These are phyloP conservation scores for Cricetomys ansorgei DNA, from an alignment of 2,113 vertebrate genomes.

Conservation along the genomic window DNA sequence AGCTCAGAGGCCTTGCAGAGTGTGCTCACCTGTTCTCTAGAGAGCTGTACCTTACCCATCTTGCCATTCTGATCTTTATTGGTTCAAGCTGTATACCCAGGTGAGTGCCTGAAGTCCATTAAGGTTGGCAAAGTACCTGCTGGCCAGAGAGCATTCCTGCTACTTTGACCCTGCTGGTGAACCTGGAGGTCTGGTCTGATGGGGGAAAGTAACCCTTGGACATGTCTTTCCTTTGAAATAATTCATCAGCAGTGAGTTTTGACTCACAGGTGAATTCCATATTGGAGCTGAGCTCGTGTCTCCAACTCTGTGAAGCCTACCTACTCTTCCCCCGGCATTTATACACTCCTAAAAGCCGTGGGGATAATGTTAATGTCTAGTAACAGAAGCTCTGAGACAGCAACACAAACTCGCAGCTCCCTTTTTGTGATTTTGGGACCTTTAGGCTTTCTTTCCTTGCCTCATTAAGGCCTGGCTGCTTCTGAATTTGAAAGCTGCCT, in stretches of 20 bases:
- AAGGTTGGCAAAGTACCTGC: constrained; percentile 79
- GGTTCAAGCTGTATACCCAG: constrained; percentile 67
- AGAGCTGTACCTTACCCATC: constrained; percentile 38
- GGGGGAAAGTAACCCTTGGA: constrained; percentile 76
- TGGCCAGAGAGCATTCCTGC: constrained; percentile 75
- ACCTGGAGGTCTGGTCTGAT: constrained; percentile 73
- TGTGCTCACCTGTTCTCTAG: constrained; percentile 51
- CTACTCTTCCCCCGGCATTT: constrained; percentile 72
- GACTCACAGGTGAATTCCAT: constrained; percentile 83
- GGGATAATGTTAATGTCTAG: constrained; percentile 55
- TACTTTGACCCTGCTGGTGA: constrained; percentile 76
- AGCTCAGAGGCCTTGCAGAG: background rate
- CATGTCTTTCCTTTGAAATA: constrained; percentile 84
- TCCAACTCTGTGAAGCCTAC: constrained; percentile 80
- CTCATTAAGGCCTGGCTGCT: constrained; percentile 40
- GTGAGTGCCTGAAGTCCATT: constrained; percentile 79
- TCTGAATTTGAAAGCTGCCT: constrained; percentile 50
- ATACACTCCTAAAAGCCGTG: constrained; percentile 24
- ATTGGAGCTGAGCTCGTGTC: constrained; percentile 78
- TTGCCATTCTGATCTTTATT: constrained; percentile 56
- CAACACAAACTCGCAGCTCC: background rate
- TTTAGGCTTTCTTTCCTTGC: constrained; percentile 49
- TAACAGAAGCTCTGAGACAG: constrained; percentile 45
- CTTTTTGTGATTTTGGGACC: constrained; percentile 44
- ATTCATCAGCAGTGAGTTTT: constrained; percentile 84